Percentiles rank a stretch among this genome's conserved stretches.
Evolutionary conservation across 2,888 invertebrate genomes (phyloP).

Genomic region (Agrilus mali): DNA sequence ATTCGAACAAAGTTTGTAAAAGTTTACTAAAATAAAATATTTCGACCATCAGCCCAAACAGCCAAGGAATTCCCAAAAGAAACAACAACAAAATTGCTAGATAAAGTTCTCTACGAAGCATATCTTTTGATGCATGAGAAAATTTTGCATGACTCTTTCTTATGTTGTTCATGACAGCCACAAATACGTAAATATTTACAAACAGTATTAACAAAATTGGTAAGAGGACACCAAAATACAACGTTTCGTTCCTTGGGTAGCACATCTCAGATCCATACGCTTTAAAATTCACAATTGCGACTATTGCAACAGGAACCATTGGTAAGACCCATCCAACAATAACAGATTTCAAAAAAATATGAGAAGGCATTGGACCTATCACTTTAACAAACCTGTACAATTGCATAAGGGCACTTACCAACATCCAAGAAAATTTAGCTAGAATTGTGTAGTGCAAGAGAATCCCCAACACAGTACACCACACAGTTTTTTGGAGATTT

Average conservation of each 20-base stretch:
- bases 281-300: constrained; percentile 35
- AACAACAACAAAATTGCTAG: constrained; percentile 47
- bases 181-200: constrained; percentile 45
- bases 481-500: constrained; percentile 24
- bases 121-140: constrained; percentile 29
- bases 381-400: constrained; percentile 54
- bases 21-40: constrained; percentile 16
- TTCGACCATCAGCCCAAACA: constrained; percentile 43
- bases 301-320: constrained; percentile 38
- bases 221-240: constrained; percentile 42
- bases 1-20: constrained; percentile 24
- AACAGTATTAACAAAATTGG: constrained; percentile 41
- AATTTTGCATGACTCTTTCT: constrained; percentile 28
- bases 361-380: constrained; percentile 44
- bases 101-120: constrained; percentile 41
- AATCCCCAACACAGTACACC: constrained; percentile 46
- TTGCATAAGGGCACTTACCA: constrained; percentile 54
- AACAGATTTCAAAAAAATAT: constrained; percentile 47
- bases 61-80: constrained; percentile 47
- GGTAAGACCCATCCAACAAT: constrained; percentile 53
- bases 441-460: constrained; percentile 52
- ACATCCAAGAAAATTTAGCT: constrained; percentile 60
- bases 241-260: constrained; percentile 40
- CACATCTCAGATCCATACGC: constrained; percentile 40
- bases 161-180: constrained; percentile 39